These are phyloP conservation scores for Machaerirhynchus nigripectus DNA, from an alignment of 2,113 vertebrate genomes.

Conservation along the genomic window DNA sequence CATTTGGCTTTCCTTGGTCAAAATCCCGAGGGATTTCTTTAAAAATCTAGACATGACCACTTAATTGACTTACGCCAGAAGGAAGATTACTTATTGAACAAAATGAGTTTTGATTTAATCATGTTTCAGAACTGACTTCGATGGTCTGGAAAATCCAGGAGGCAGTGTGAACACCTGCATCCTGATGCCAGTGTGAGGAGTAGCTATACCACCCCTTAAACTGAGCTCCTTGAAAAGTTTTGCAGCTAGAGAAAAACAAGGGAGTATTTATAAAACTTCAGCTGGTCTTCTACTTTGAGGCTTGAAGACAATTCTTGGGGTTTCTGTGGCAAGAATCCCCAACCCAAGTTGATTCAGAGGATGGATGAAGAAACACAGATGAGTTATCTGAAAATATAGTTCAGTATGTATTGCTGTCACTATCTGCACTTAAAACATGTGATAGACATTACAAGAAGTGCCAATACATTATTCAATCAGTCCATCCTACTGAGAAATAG, in stretches of 20 bases:
- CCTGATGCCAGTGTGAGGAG: background rate
- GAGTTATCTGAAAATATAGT: background rate
- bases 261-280: background rate
- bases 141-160: background rate
- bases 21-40: background rate
- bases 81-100: background rate
- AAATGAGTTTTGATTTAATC: background rate
- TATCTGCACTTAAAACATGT: background rate
- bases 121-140: background rate
- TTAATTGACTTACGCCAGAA: background rate
- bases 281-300: background rate
- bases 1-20: background rate
- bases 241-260: background rate
- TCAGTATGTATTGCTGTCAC: background rate
- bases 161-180: background rate
- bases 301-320: background rate
- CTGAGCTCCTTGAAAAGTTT: background rate
- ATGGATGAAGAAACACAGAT: background rate
- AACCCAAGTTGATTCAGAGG: background rate
- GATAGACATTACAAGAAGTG: background rate
- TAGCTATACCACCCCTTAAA: background rate
- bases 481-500: background rate
- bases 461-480: background rate
- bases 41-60: background rate
- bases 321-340: background rate